Evolutionary conservation across 2,797 vertebrate genomes (phyloP).

Genomic region (Bradypodion ventrale): DNA sequence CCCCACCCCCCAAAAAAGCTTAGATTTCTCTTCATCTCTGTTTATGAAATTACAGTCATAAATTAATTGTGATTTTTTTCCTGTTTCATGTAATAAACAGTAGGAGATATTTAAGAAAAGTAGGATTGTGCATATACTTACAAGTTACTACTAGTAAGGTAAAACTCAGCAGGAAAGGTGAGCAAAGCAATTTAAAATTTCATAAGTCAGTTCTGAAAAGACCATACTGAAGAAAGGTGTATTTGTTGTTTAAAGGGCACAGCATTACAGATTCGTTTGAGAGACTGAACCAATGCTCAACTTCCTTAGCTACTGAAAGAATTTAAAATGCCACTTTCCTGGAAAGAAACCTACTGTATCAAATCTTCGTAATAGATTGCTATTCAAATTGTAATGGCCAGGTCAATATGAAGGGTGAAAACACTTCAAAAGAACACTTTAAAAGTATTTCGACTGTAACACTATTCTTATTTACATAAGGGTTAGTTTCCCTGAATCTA

Average conservation of each 20-base stretch:
- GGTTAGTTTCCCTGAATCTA: background rate
- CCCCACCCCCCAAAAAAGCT: too few species aligned
- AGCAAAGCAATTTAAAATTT: constrained; percentile 30
- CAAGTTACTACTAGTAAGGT: constrained; percentile 30
- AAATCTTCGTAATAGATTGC: constrained; percentile 24
- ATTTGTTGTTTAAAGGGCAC: constrained; percentile 9
- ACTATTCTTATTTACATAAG: background rate
- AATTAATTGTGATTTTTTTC: constrained; percentile 3
- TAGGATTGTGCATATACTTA: constrained; percentile 35
- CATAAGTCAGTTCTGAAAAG: background rate
- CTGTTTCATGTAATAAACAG: background rate
- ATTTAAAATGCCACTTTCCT: constrained; percentile 34
- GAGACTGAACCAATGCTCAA: constrained; percentile 17
- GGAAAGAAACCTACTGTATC: constrained; percentile 34
- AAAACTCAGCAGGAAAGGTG: constrained; percentile 12
- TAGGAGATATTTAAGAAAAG: constrained; percentile 29
- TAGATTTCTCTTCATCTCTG: background rate
- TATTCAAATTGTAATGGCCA: constrained; percentile 24
- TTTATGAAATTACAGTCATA: constrained; percentile 21
- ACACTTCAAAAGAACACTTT: background rate
- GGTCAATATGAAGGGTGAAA: constrained; percentile 8
- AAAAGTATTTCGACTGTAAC: background rate
- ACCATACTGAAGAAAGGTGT: constrained; percentile 1
- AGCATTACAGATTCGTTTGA: constrained; percentile 34
- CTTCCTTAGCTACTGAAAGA: background rate